phyloP scores from a whole-genome alignment of 1,140 invertebrate genomes.

The Riptortus pedestris region DNA sequence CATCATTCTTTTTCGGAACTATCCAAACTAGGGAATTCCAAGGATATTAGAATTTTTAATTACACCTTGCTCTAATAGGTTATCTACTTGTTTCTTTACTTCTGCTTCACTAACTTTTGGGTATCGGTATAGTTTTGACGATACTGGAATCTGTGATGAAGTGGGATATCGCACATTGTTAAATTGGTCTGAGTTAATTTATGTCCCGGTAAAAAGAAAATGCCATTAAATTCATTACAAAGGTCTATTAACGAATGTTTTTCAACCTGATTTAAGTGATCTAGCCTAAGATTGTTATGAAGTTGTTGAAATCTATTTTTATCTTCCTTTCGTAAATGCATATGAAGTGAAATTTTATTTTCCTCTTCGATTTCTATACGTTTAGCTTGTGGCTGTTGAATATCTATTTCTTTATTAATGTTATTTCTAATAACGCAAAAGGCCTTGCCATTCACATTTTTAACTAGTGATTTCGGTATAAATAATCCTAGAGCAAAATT shows the following conservation, averaged over 20 bases:
- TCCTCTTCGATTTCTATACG: not conserved
- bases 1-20: constrained; percentile 31
- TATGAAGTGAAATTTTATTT: not conserved
- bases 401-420: not conserved
- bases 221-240: not conserved
- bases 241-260: not conserved
- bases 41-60: constrained; percentile 11
- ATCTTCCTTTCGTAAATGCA: not conserved
- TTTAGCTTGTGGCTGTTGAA: not conserved
- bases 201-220: not conserved
- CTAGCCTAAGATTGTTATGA: not conserved
- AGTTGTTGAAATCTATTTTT: not conserved
- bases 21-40: constrained; percentile 28
- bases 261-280: not conserved
- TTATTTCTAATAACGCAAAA: not conserved
- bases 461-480: not conserved
- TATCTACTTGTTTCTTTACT: not conserved
- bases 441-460: not conserved
- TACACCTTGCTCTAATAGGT: not conserved
- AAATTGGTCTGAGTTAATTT: not conserved
- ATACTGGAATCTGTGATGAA: constrained; percentile 29
- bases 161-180: constrained; percentile 6
- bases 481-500: not conserved
- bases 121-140: constrained; percentile 32
- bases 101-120: not conserved